Evolutionary conservation across 2,888 invertebrate species (phyloP), one percentile per base, ranked within the genome.

Genomic region (Scaptomyza flava): DNA sequence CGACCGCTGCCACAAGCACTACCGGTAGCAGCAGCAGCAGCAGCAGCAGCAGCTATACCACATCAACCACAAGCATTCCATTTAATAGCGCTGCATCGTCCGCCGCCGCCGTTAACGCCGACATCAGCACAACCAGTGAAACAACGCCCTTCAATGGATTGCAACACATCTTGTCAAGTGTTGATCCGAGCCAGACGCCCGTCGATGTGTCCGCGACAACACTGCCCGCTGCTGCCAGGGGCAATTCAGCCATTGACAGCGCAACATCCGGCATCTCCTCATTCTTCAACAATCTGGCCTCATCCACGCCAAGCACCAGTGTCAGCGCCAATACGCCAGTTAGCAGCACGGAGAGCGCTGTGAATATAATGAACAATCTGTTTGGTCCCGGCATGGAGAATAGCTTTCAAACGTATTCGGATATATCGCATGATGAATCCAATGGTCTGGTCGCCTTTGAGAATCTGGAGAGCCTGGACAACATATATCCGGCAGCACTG

Each of bases 401-500:
- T 36, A 91, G 89, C 68, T 92, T 91, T 75, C 92, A 92, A 70
- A 91, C 91, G 3, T 89, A 89, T 52, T 91, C 91, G 27, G 91
- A 90, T 31, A 68, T 92, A 9, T 91, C 91, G 31, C 92, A 92
- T 57, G 90, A 89, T 14, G 92, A 92, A 62, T 70, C 89, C 12
- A 81, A 79, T 14, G 86, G 85, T 17, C 59, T 91, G 66, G 72
- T 91, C 8, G 75, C 87, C 20, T 85, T 91, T 38, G 92, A 92
- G 66, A 89, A 89, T 63, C 92, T 93, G 70, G 94, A 94, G 87
- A 94, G 93, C 20, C 93, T 94, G 74, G 94, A 94, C 80, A 93
- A 90, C 64, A 90, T 94, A 60, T 94, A 93, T 81, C 94, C 94
- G 42, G 94, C 94, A 68, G 94, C 94, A 14, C 89, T 94, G 77